Evolutionary conservation across 2,113 vertebrate species (phyloP), one percentile per base, ranked within the genome.

Genomic region (Halichoerus grypus): DNA sequence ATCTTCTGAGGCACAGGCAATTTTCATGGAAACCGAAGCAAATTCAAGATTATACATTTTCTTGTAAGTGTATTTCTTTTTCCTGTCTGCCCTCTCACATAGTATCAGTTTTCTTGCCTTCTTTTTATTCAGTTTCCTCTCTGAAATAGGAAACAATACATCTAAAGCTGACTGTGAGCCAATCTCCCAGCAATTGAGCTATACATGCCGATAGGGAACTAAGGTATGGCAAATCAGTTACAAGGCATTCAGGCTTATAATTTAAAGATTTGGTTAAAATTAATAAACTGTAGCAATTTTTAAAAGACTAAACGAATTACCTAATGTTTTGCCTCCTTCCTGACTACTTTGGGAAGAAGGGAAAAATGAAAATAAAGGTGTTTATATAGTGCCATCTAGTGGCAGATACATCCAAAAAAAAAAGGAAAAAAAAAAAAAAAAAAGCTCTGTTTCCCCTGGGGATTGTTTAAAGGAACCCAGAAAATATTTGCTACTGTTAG

Each of bases 351-450:
- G 63, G 92, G 72, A 49, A 24, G 69, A 55, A 0, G 0, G 4
- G 3, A 39, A n/a, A n/a, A 92, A 69, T 90, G 65, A 88, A 87
- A 97, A 89, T 77, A 93, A 98, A 93, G 7, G 3, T 94, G 95
- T 98, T 67, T 98, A 93, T 77, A 97, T 74, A 97, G 96, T 97
- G 98, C 51, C 99, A 99, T 97, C 99, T 98, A 98, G 98, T 98
- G 99, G 97, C 65, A 3, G 15, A 55, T 51, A 5, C 0, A 0
- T 8, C 22, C 42, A 5, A 31, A 46, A 13, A 4, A 8, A 46
- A 46, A 7, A 7, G 42, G 7, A 46, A 46, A 2, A 65, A 10
- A 36, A 46, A 46, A 2, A 65, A 10, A 36, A 55, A 14, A 4
- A 7, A 88, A 63, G 59, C 53, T 55, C 51, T n/a, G 22, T 51